Evolutionary conservation across 1,140 invertebrate species (phyloP).

Genomic region (Bombus superbus): DNA sequence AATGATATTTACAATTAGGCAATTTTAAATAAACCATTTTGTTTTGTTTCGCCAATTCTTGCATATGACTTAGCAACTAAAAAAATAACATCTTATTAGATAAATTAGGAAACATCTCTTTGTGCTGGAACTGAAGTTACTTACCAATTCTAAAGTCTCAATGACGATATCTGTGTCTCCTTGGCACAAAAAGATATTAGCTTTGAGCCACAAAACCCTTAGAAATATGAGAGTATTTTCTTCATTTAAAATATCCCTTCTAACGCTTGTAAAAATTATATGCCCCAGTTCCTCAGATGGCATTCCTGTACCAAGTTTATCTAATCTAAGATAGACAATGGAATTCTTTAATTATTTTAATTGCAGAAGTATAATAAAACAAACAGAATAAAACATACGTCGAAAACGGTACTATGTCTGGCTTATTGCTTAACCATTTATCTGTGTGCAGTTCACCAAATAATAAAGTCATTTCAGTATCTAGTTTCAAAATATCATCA

Average conservation of each 20-base stretch:
- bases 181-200: constrained; percentile 82
- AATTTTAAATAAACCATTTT: constrained; percentile 77
- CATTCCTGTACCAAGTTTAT: constrained; percentile 76
- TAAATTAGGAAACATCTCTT: not conserved
- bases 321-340: constrained; percentile 56
- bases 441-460: constrained; percentile 86
- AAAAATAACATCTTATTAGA: constrained; percentile 44
- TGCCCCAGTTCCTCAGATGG: constrained; percentile 79
- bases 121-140: not conserved
- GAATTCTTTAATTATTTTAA: not conserved
- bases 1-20: constrained; percentile 83
- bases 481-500: constrained; percentile 83
- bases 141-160: constrained; percentile 80
- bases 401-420: constrained; percentile 77
- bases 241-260: constrained; percentile 76
- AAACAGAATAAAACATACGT: constrained; percentile 57
- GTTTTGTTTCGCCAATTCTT: constrained; percentile 72
- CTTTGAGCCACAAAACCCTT: constrained; percentile 83
- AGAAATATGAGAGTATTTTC: constrained; percentile 79
- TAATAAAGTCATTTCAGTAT: constrained; percentile 85
- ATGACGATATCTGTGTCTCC: constrained; percentile 82
- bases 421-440: constrained; percentile 83
- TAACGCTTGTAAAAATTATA: constrained; percentile 80
- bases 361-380: not conserved
- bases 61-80: constrained; percentile 78